These are phyloP conservation scores for Prunella strophiata DNA, from an alignment of 2,797 vertebrate species.

Conservation along the genomic window DNA sequence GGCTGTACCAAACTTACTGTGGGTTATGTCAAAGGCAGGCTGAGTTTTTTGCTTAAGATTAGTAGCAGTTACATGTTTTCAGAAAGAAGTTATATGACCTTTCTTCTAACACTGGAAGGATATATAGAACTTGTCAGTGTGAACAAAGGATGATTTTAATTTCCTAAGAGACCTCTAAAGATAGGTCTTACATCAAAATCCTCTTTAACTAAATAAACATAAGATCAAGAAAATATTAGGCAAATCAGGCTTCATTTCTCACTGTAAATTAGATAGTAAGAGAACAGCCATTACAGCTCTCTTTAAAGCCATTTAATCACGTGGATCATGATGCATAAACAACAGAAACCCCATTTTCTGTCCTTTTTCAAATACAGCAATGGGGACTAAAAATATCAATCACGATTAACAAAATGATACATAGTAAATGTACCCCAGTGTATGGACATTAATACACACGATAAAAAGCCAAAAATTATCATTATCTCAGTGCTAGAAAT, in stretches of 20 bases:
- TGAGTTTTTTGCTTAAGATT: background rate
- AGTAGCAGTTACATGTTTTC: background rate
- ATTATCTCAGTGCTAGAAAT: background rate
- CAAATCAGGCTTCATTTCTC: background rate
- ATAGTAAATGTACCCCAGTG: background rate
- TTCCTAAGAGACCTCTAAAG: background rate
- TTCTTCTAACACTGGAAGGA: background rate
- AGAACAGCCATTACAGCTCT: background rate
- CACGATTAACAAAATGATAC: background rate
- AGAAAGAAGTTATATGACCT: background rate
- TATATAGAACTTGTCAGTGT: background rate
- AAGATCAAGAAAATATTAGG: background rate
- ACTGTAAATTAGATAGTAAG: background rate
- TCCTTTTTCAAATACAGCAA: background rate
- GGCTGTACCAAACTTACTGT: background rate
- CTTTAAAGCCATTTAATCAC: background rate
- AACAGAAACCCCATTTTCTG: background rate
- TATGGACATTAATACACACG: background rate
- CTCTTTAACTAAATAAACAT: background rate
- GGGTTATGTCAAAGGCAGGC: background rate
- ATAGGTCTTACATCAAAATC: background rate
- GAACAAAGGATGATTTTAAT: background rate
- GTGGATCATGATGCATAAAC: background rate
- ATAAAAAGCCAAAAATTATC: background rate
- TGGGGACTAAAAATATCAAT: background rate